These are phyloP conservation scores for Machimus atricapillus DNA, from an alignment of 2,888 invertebrate genomes.

Conservation along the genomic window DNA sequence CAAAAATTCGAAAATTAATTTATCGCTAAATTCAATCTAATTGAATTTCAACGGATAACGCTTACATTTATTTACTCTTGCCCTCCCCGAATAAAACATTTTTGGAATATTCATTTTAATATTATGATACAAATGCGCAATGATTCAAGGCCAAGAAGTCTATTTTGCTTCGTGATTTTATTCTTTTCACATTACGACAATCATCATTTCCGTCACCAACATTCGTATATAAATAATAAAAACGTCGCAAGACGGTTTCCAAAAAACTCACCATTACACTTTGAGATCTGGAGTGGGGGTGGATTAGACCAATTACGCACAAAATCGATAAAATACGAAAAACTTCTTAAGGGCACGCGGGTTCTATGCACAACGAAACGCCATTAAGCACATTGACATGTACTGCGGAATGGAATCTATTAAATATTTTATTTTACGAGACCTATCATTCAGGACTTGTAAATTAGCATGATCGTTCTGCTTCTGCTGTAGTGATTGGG, in stretches of 20 bases:
- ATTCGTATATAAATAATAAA: not conserved
- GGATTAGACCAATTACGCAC: constrained; percentile 23
- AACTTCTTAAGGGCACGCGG: not conserved
- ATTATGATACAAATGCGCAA: not conserved
- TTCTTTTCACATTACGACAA: not conserved
- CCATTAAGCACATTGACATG: not conserved
- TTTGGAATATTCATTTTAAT: not conserved
- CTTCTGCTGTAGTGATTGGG: not conserved
- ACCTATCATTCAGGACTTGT: not conserved
- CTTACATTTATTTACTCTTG: not conserved
- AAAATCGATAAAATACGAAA: constrained; percentile 25
- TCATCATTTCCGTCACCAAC: not conserved
- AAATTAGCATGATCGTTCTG: constrained; percentile 13
- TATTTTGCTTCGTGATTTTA: not conserved
- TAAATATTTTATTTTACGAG: not conserved
- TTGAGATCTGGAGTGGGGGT: not conserved
- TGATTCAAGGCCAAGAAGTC: not conserved
- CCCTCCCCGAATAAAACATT: not conserved
- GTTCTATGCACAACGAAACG: not conserved
- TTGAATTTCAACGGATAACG: not conserved
- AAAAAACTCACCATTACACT: not conserved
- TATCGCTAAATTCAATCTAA: not conserved
- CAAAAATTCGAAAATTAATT: not conserved
- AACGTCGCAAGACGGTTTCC: not conserved
- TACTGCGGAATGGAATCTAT: not conserved